Evolutionary conservation across 1,140 invertebrate species (phyloP).

Genomic region (Macrosteles quadrilineatus): DNA sequence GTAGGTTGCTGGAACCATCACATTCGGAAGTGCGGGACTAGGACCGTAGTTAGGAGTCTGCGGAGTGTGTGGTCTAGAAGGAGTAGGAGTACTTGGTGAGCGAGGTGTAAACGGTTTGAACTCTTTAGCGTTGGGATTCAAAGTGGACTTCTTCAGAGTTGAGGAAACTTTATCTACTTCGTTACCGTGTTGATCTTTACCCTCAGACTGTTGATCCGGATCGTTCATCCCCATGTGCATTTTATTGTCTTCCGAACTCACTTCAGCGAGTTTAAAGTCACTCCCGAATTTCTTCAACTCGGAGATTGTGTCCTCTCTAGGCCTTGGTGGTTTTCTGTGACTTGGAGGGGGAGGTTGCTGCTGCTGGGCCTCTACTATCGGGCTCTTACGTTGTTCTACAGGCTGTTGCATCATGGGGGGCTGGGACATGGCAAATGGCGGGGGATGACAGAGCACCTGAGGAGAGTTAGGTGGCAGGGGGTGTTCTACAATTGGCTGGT

Average conservation of each 20-base stretch:
- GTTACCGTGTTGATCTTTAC: constrained; percentile 4
- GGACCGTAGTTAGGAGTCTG: constrained; percentile 66
- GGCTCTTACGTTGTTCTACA: constrained; percentile 14
- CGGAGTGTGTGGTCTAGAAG: constrained; percentile 77
- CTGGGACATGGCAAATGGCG: neutral
- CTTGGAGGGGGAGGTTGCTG: constrained; percentile 43
- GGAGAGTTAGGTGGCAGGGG: neutral
- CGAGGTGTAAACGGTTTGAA: constrained; percentile 85
- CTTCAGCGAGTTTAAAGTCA: constrained; percentile 60
- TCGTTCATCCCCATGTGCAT: constrained; percentile 5
- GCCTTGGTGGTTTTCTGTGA: constrained; percentile 5
- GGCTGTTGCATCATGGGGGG: constrained; percentile 7
- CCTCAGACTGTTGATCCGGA: neutral
- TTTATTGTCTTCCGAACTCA: constrained; percentile 45
- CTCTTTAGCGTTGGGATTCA: constrained; percentile 88
- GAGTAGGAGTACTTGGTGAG: constrained; percentile 66
- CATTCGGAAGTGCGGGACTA: constrained; percentile 49
- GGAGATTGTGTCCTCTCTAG: constrained; percentile 55
- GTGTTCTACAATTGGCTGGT: neutral
- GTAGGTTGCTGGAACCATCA: constrained; percentile 52
- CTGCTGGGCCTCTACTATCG: neutral
- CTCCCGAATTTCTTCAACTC: constrained; percentile 60
- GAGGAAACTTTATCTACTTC: constrained; percentile 61
- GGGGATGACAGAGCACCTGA: constrained; percentile 7
- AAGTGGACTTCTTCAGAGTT: constrained; percentile 72